These are phyloP conservation scores for Apus apus DNA, from an alignment of 2,113 vertebrate genomes.

Conservation along the genomic window DNA sequence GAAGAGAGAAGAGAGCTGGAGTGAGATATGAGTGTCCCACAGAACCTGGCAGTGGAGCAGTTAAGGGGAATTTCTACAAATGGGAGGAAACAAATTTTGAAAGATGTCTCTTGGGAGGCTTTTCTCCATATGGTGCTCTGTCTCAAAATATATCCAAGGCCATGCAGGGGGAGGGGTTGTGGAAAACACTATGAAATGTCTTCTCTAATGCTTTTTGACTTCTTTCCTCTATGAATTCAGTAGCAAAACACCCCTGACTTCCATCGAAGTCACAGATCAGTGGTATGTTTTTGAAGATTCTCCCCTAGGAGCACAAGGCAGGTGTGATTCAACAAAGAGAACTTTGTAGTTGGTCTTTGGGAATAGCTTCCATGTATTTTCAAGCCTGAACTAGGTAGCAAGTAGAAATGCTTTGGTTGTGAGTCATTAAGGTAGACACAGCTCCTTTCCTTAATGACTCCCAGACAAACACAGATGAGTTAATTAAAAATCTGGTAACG, in stretches of 20 bases:
- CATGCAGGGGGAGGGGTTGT: neutral
- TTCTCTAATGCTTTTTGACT: neutral
- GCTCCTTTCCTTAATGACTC: neutral
- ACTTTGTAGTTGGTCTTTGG: neutral
- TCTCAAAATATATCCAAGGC: neutral
- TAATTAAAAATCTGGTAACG: neutral
- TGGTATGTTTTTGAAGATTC: neutral
- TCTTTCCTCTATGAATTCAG: neutral
- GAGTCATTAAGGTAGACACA: neutral
- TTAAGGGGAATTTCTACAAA: neutral
- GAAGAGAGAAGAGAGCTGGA: neutral
- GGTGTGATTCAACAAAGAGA: neutral
- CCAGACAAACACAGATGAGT: neutral
- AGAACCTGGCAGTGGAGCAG: neutral
- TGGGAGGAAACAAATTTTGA: neutral
- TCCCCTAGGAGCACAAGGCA: neutral
- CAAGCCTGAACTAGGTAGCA: fast-evolving
- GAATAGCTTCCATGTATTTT: neutral
- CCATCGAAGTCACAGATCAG: neutral
- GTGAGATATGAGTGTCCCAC: neutral
- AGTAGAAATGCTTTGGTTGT: neutral
- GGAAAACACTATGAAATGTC: neutral
- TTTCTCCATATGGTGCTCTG: neutral
- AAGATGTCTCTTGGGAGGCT: neutral
- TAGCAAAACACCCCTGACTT: neutral